A percentile compares a stretch with the other conserved stretches of the same genome.
These are phyloP conservation scores for Lepus townsendii DNA, from an alignment of 2,797 vertebrate species.

Conservation along the genomic window DNA sequence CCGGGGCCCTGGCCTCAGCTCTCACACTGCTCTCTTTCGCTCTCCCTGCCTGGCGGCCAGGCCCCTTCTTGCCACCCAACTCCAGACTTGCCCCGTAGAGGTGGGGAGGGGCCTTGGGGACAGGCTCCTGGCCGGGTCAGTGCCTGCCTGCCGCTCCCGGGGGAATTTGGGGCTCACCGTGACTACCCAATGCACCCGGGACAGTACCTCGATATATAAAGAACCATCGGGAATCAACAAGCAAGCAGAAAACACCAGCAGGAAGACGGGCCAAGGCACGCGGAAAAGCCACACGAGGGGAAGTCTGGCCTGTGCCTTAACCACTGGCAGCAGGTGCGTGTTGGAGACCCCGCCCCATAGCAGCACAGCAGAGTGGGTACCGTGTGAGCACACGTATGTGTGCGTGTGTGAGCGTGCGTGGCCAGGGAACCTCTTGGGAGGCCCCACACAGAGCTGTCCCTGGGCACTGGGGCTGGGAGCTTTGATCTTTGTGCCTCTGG, in stretches of 20 bases:
- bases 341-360: accelerated
- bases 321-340: accelerated
- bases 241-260: not conserved
- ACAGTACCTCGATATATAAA: conserved; percentile 39
- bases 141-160: not conserved
- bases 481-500: not conserved
- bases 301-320: not conserved
- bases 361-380: accelerated
- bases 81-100: not conserved
- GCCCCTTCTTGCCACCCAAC: not conserved
- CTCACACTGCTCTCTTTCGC: not conserved
- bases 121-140: not conserved
- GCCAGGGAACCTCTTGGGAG: not conserved
- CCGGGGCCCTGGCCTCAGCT: conserved; percentile 11
- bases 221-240: not conserved
- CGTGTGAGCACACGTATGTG: accelerated
- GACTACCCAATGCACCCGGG: not conserved
- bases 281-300: not conserved
- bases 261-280: not conserved
- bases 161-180: not conserved
- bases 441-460: not conserved
- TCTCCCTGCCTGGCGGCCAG: not conserved
- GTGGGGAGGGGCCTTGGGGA: not conserved
- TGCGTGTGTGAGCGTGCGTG: accelerated
- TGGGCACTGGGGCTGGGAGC: not conserved